Percentiles rank a stretch among this genome's conserved stretches.
These are phyloP conservation scores for Bovichtus diacanthus DNA, from an alignment of 2,797 vertebrate species.

Conservation along the genomic window DNA sequence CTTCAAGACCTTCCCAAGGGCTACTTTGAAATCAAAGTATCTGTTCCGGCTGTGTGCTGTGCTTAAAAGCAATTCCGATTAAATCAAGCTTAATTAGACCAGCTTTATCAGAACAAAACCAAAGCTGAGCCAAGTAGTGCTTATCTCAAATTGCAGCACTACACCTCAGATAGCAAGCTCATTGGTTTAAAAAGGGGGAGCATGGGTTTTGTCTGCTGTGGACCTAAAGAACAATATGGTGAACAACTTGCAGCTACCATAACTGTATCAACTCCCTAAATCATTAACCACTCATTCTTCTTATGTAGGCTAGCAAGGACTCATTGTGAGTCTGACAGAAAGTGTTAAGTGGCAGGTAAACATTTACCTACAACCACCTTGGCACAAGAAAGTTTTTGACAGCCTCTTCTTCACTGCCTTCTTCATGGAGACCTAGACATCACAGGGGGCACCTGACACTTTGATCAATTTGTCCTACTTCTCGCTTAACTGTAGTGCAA, in stretches of 20 bases:
- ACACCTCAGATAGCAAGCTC: conserved; percentile 78
- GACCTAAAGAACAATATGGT: conserved; percentile 65
- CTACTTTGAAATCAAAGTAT: conserved; percentile 84
- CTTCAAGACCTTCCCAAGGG: conserved; percentile 81
- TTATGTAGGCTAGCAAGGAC: conserved; percentile 74
- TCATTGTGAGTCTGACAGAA: conserved; percentile 54
- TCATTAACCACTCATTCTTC: conserved; percentile 57
- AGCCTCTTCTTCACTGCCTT: conserved; percentile 80
- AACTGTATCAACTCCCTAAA: conserved; percentile 64
- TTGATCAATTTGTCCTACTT: conserved; percentile 91
- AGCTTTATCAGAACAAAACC: conserved; percentile 85
- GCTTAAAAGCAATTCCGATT: conserved; percentile 86
- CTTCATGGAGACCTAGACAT: conserved; percentile 83
- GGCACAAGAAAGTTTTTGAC: conserved; percentile 82
- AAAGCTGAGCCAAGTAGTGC: conserved; percentile 80
- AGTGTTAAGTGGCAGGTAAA: conserved; percentile 80
- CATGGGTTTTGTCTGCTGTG: conserved; percentile 61
- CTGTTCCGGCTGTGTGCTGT: conserved; percentile 76
- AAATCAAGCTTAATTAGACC: conserved; percentile 89
- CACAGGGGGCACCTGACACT: conserved; percentile 88
- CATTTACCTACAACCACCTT: conserved; percentile 81
- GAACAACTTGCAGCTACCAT: conserved; percentile 57
- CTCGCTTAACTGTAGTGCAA: conserved; percentile 86
- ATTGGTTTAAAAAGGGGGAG: conserved; percentile 71
- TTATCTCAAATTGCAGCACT: conserved; percentile 86